These are phyloP conservation scores for Diloba caeruleocephala DNA, from an alignment of 2,888 invertebrate species.

Conservation along the genomic window DNA sequence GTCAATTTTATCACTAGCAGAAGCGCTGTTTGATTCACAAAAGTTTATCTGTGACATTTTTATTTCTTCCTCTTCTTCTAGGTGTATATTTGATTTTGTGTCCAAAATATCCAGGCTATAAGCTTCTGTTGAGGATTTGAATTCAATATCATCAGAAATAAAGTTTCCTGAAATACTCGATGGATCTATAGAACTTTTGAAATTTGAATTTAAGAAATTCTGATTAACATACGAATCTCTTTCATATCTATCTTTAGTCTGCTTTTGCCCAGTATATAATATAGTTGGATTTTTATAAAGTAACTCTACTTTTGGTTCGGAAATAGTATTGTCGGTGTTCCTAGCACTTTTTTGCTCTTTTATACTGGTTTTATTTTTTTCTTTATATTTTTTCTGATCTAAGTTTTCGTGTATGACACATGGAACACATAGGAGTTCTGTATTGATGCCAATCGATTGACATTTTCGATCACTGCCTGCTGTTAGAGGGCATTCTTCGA, in stretches of 20 bases:
- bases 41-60: constrained; percentile 26
- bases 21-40: constrained; percentile 28
- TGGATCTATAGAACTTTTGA: constrained; percentile 46
- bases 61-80: constrained; percentile 29
- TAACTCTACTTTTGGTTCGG: constrained; percentile 71
- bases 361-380: constrained; percentile 30
- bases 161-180: constrained; percentile 55
- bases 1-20: constrained; percentile 50
- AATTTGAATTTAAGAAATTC: constrained; percentile 51
- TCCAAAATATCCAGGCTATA: constrained; percentile 26
- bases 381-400: constrained; percentile 61
- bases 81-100: constrained; percentile 13
- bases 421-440: constrained; percentile 79
- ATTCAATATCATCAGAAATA: constrained; percentile 48
- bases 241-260: constrained; percentile 54
- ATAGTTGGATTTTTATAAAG: constrained; percentile 79
- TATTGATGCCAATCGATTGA: constrained; percentile 78
- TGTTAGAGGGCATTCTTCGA: constrained; percentile 65
- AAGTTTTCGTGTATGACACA: constrained; percentile 77
- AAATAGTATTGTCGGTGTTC: constrained; percentile 29
- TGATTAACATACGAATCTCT: constrained; percentile 55
- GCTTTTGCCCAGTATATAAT: constrained; percentile 66
- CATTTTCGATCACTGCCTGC: constrained; percentile 58
- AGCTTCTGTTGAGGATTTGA: constrained; percentile 39
- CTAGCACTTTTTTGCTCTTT: constrained; percentile 30